Base-by-base conservation (phyloP, 2,797 vertebrate species). In the Xenopus petersii region DNA sequence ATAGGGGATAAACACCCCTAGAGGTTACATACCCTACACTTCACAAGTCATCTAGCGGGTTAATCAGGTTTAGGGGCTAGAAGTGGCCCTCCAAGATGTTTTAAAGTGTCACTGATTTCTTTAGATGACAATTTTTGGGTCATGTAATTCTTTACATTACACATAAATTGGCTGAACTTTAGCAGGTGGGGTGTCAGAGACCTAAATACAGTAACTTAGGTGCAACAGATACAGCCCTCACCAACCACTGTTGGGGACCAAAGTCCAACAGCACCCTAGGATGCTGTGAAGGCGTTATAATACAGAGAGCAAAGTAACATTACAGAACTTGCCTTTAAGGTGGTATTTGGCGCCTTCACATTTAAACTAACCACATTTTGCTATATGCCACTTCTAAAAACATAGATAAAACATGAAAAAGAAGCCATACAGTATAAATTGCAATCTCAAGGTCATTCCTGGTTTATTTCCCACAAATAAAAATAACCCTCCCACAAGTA, bases 321-420 rank as follows among this genome's bases (percentile, higher is more conserved):
- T 82, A 96, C 94, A 95, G 92, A 93, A 98, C 95, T 98, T 98
- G 95, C 96, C 96, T 98, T 96, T 93, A 93, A 91, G 93, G 84
- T 93, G 93, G 90, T 90, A 96, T 92, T 95, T 93, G 95, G 95
- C 94, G 93, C 95, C 96, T 95, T 98, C 94, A 96, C 94, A 96
- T 95, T 94, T 96, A 94, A 93, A 95, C 91, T 92, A 96, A 95
- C 90, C 93, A 94, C 93, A 94, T 94, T 94, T 96, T 96, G 95
- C 95, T 96, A 98, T 94, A 98, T 94, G 94, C 97, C 94, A 98
- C 94, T 94, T 97, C 94, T 95, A 97, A 95, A 94, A 96, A 98
- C 96, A 95, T 98, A 96, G 97, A 96, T 95, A 94, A 94, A 95
- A 96, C 92, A 95, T 92, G 94, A 90, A 90, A 93, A 93, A 91